These are phyloP conservation scores for Pristionchus fissidentatus DNA, from an alignment of 2,888 invertebrate species.

Conservation along the genomic window DNA sequence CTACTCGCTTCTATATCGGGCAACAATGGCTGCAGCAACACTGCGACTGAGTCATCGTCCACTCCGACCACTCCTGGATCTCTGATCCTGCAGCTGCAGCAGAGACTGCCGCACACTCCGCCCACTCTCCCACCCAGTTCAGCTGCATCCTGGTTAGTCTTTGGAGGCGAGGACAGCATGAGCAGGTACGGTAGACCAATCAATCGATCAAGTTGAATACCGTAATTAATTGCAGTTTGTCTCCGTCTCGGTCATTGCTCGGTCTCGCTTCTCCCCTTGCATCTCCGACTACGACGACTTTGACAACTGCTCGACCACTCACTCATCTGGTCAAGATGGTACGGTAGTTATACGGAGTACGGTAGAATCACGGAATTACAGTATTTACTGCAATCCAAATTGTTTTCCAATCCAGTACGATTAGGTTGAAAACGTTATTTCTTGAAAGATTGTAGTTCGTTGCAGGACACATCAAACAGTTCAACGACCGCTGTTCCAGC, in stretches of 20 bases:
- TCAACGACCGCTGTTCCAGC: background rate
- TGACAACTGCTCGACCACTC: conserved; percentile 47
- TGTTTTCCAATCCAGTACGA: too few relatives aligned
- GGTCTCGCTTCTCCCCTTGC: conserved; percentile 58
- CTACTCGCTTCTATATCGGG: background rate
- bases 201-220: background rate
- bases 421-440: too few relatives aligned
- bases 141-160: background rate
- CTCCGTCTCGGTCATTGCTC: background rate
- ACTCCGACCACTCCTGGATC: background rate
- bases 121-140: background rate
- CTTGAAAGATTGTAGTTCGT: too few relatives aligned
- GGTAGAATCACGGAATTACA: too few relatives aligned
- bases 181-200: background rate
- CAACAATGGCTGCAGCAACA: too few relatives aligned
- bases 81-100: background rate
- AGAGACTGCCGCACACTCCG: too few relatives aligned
- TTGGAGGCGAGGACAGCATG: background rate
- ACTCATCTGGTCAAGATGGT: conserved; percentile 2
- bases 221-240: background rate
- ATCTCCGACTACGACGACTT: conserved; percentile 62
- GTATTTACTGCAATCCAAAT: too few relatives aligned
- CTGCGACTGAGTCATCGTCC: too few relatives aligned
- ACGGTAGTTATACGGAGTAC: too few relatives aligned
- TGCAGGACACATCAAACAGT: too few relatives aligned